Evolutionary conservation across 1,140 invertebrate species (phyloP).

Genomic region (Piezodorus guildinii): DNA sequence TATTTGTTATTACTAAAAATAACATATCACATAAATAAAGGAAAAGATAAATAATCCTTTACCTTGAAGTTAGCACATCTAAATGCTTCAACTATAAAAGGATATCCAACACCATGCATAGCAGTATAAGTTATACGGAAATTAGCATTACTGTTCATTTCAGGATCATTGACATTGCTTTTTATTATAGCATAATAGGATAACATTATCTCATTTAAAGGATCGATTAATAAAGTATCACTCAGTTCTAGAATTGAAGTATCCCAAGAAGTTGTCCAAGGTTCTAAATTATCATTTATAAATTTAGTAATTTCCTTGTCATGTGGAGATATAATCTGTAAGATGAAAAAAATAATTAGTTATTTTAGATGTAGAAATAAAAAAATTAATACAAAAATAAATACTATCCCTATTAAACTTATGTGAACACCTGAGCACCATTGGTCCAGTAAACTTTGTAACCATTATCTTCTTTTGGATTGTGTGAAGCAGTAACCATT

Average conservation of each 20-base stretch:
- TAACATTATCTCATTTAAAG: constrained; percentile 45
- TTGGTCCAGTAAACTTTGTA: constrained; percentile 97
- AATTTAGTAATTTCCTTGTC: constrained; percentile 75
- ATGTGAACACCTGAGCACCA: constrained; percentile 57
- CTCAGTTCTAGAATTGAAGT: constrained; percentile 30
- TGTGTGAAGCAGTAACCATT: constrained; percentile 97
- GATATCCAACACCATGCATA: constrained; percentile 94
- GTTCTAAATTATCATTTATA: constrained; percentile 69
- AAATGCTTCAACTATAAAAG: constrained; percentile 66
- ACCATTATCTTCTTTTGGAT: constrained; percentile 98
- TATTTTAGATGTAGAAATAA: too few species aligned
- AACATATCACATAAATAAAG: not conserved
- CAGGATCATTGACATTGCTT: constrained; percentile 32
- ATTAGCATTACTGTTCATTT: constrained; percentile 28
- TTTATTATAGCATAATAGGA: constrained; percentile 43
- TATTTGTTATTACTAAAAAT: too few species aligned
- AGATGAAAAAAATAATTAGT: constrained; percentile 6
- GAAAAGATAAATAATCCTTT: constrained; percentile 21
- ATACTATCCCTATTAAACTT: too few species aligned
- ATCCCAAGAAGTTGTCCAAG: constrained; percentile 56
- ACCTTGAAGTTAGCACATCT: constrained; percentile 61
- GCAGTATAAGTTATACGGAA: constrained; percentile 74
- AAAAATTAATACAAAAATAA: too few species aligned
- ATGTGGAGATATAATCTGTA: constrained; percentile 79
- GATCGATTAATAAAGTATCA: constrained; percentile 39